These are phyloP conservation scores for Parapristionchus giblindavisi DNA, from an alignment of 2,888 invertebrate species.

Conservation along the genomic window DNA sequence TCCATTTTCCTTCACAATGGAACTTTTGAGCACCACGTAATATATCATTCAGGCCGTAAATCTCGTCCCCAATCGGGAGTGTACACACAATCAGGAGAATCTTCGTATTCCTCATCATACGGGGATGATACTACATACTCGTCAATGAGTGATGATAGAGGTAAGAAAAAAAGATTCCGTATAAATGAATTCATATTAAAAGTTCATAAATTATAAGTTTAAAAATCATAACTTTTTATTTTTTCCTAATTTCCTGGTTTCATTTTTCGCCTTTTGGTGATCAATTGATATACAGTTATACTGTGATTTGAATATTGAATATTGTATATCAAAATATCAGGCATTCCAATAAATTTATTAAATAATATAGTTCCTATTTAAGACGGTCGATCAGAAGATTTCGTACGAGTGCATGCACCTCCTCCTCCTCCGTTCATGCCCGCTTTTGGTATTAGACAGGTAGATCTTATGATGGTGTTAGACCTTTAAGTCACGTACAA, in stretches of 20 bases:
- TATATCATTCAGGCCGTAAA: slow-evolving; percentile 18
- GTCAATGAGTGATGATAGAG: slow-evolving; percentile 16
- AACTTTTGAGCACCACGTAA: neutral
- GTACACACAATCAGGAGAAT: slow-evolving; percentile 23
- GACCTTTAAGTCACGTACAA: neutral
- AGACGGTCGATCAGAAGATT: slow-evolving; percentile 25
- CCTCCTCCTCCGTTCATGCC: slow-evolving; percentile 37
- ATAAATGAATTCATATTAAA: neutral
- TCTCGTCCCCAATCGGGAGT: slow-evolving; percentile 25
- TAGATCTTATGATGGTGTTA: neutral
- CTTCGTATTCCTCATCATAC: slow-evolving; percentile 26
- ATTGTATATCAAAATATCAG: too few relatives aligned
- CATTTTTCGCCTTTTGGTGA: too few relatives aligned
- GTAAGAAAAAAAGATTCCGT: too few relatives aligned
- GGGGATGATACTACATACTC: slow-evolving; percentile 31
- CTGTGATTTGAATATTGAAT: too few relatives aligned
- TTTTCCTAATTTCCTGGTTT: too few relatives aligned
- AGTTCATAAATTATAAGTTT: neutral
- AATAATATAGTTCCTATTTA: too few relatives aligned
- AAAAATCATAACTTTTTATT: too few relatives aligned
- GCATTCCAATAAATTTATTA: too few relatives aligned
- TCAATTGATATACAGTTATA: too few relatives aligned
- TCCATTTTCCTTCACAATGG: too few relatives aligned
- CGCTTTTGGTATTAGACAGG: slow-evolving; percentile 27
- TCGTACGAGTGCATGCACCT: slow-evolving; percentile 28